Base-by-base conservation (phyloP, 2,797 vertebrate species). In the Megalops cyprinoides region DNA sequence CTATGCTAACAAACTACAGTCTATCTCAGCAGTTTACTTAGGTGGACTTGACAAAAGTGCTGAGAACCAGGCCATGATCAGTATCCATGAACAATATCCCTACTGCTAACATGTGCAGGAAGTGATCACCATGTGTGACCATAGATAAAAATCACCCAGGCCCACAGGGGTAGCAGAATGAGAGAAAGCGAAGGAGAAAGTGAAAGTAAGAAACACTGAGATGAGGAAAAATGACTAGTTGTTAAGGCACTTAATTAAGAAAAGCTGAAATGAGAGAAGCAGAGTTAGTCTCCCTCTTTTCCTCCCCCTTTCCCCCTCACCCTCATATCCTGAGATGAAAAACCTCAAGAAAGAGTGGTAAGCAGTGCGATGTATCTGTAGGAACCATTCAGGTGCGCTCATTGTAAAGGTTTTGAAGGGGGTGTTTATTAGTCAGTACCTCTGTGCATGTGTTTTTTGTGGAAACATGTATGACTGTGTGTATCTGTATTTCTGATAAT, bases 341-440 rank as follows among this genome's bases (percentile, higher is more conserved):
- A 0, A 56, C 83, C 69, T 74, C 80, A 46, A 78, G 78, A 79
- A 84, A 44, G 69, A 80, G 75, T 76, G 73, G 76, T 20, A 55
- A 60, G 78, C 55, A 55, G 49, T 79, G 55, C 62, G 55, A 79
- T 71, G 76, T 39, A 58, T 51, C 48, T 31, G 31, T 28, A 44
- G 74, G 37, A 56, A 56, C 74, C 51, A 77, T 28, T 75, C 46
- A 74, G 58, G 31, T 0, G 28, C 65, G 73, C 20, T 4, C 77
- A 67, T 81, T 75, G 71, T n/a, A 79, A n/a, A 46, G 82, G 76
- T 84, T 86, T 86, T 82, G 86, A 85, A 87, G 89, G 86, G 85
- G 60, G 86, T 90, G 89, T 60, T 83, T 65, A 51, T 56, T 84
- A 87, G 90, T 86, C 85, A n/a, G 85, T 90, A 88, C 44, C 79